Percentiles rank a stretch among this genome's conserved stretches.
These are phyloP conservation scores for Leptosomus discolor DNA, from an alignment of 2,113 vertebrate genomes.

Conservation along the genomic window DNA sequence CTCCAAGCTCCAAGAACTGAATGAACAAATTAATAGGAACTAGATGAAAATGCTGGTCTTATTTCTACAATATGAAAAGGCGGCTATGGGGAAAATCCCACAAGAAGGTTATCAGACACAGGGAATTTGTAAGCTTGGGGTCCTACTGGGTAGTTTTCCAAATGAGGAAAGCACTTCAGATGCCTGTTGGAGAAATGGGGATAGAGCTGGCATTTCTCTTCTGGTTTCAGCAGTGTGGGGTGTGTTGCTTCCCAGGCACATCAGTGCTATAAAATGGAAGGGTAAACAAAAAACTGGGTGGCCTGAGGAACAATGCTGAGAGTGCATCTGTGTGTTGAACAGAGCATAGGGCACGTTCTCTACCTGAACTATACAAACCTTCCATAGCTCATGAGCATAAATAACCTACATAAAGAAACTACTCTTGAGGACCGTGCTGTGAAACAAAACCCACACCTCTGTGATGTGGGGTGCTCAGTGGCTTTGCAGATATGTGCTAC, in stretches of 20 bases:
- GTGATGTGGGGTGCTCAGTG: background rate
- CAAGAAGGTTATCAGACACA: background rate
- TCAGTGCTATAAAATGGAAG: background rate
- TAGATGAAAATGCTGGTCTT: background rate
- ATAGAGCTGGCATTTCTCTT: background rate
- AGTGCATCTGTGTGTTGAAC: background rate
- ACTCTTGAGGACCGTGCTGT: background rate
- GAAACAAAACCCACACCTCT: background rate
- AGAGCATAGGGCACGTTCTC: fast-evolving
- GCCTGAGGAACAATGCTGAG: background rate
- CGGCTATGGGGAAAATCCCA: background rate
- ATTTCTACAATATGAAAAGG: background rate
- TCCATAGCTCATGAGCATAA: background rate
- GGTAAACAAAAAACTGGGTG: background rate
- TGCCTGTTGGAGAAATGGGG: background rate
- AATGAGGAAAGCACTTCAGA: background rate
- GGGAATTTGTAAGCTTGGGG: background rate
- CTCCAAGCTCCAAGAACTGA: background rate
- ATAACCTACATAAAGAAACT: no score
- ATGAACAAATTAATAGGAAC: background rate
- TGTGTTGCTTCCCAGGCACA: background rate
- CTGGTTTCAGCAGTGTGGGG: background rate
- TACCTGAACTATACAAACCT: background rate
- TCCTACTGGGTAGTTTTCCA: background rate
- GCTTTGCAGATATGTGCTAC: background rate